These are phyloP conservation scores for Ormyrus rosae DNA, from an alignment of 2,888 invertebrate species.

Conservation along the genomic window DNA sequence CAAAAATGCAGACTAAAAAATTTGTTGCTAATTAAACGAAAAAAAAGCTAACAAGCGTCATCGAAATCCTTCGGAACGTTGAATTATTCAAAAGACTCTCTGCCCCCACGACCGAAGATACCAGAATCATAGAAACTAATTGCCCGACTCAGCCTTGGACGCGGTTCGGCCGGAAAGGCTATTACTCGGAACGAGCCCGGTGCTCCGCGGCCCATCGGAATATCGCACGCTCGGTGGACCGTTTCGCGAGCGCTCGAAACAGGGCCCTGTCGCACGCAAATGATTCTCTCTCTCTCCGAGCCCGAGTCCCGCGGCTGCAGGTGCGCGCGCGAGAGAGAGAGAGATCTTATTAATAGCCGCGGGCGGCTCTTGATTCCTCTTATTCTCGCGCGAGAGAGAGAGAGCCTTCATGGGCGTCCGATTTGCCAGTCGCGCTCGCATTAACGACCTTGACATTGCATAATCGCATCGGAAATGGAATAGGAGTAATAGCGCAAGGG, in stretches of 20 bases:
- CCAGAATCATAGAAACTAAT: too few species aligned
- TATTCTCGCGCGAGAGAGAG: background rate
- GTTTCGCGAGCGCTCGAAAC: background rate
- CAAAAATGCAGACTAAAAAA: too few species aligned
- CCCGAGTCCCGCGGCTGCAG: background rate
- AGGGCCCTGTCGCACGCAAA: conserved; percentile 10
- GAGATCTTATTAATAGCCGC: conserved; percentile 21
- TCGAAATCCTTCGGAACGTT: too few species aligned
- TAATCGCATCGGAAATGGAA: conserved; percentile 33
- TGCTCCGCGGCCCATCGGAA: background rate
- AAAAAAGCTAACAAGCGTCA: too few species aligned
- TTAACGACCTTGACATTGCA: conserved; percentile 51
- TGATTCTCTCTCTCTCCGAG: background rate
- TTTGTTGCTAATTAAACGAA: too few species aligned
- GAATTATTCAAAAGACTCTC: too few species aligned
- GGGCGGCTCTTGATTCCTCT: background rate
- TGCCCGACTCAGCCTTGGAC: too few species aligned
- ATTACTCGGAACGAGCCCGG: too few species aligned
- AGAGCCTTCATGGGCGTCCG: too few species aligned
- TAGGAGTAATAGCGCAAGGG: background rate
- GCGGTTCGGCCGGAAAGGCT: too few species aligned
- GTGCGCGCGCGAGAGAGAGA: background rate
- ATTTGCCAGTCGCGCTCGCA: conserved; percentile 4
- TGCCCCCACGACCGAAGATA: too few species aligned
- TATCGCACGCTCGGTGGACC: conserved; percentile 21